phyloP scores from a whole-genome alignment of 2,888 invertebrate species.

The Drosophila borborema region DNA sequence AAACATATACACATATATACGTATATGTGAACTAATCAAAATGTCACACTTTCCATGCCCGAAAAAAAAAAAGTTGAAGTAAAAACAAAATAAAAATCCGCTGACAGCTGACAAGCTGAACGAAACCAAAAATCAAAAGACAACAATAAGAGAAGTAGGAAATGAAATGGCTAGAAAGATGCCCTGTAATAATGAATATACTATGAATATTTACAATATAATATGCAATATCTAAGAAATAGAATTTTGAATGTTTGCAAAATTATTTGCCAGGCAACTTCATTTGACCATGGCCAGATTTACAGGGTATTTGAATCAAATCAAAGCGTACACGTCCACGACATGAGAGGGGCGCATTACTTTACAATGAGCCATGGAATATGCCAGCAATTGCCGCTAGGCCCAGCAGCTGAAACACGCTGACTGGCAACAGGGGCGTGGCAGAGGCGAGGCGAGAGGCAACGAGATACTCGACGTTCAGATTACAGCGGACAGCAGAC shows the following conservation, averaged over 20 bases:
- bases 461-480: slow-evolving; percentile 49
- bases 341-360: slow-evolving; percentile 21
- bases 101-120: slow-evolving; percentile 74
- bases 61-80: slow-evolving; percentile 35
- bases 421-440: neutral
- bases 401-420: slow-evolving; percentile 11
- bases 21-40: slow-evolving; percentile 72
- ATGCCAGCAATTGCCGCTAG: slow-evolving; percentile 63
- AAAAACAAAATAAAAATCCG: slow-evolving; percentile 42
- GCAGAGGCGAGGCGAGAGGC: neutral
- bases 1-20: neutral
- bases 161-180: slow-evolving; percentile 22
- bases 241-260: too few relatives aligned
- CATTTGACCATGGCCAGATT: neutral
- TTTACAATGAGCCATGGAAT: slow-evolving; percentile 67
- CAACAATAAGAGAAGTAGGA: slow-evolving; percentile 15
- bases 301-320: slow-evolving; percentile 26
- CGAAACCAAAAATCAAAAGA: slow-evolving; percentile 53
- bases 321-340: slow-evolving; percentile 25
- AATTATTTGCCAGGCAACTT: too few relatives aligned
- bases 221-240: too few relatives aligned
- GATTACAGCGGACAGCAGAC: slow-evolving; percentile 66
- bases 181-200: slow-evolving; percentile 5
- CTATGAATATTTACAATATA: neutral
- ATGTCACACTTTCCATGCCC: slow-evolving; percentile 76